Evolutionary conservation across 1,140 invertebrate species (phyloP), one percentile per base, ranked within the genome.

Genomic region (Drosophila kohkoa): DNA sequence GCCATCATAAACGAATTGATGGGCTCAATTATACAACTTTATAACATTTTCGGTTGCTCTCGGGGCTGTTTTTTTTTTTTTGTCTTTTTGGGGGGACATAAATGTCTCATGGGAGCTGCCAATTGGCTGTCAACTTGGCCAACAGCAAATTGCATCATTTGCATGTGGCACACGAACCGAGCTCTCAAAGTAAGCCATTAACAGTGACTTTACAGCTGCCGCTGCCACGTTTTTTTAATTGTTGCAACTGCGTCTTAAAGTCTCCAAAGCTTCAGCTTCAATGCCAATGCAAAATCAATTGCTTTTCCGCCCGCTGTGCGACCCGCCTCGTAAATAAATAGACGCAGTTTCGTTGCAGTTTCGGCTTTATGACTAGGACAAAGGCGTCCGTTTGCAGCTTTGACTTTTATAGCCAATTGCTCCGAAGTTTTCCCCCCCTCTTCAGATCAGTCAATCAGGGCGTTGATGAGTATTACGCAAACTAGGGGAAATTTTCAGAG

Each of bases 291-390:
- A 75, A 70, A 83, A 80, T 88, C 83, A 88, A 87, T 87, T 80
- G 83, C 66, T 77, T 75, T 77, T 81, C 72, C 64, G 81, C 81
- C 81, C 73, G 81, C 81, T 85, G 81, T 78, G 82, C 67, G 60
- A 68, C 46, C 67, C 78, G 81, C 62, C 79, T 82, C 83, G 63
- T 88, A 87, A 87, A 87, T 88, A 87, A 87, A 77, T 71, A 60
- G 77, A 63, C 51, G 63, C 67, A 45, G 25, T 63, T 59, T 72
- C 32, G 49, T 55, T 62, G 41, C 64, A 62, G 51, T 38, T 52
- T 77, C 59, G 77, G 62, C 75, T 85, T 85, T 85, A 86, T 77
- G 69, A 64, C 69, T 55, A 81, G 68, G 80, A 87, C 83, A 83
- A 87, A 87, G 76, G 85, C 77, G 77, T 55, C 77, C 83, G 77